A percentile compares a stretch with the other conserved stretches of the same genome.
Conservation (phyloP, 2,113 vertebrate genomes). For the Sciurus niger region DNA sequence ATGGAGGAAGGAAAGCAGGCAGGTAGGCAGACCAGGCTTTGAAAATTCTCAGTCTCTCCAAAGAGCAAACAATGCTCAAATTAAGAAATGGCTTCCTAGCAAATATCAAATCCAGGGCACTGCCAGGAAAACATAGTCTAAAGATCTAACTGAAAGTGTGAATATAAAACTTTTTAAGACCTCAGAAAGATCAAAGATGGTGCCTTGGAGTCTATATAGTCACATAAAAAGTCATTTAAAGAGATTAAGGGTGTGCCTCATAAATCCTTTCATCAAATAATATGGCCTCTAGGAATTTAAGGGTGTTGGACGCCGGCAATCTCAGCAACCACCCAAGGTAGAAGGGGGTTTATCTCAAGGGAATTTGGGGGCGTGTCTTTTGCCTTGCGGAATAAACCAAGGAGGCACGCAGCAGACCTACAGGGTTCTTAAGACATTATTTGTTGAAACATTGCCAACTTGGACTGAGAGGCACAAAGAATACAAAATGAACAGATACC, state of each 20-base stretch:
- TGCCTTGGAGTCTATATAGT: not conserved
- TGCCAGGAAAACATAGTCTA: slow-evolving; percentile 19
- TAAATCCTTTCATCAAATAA: slow-evolving; percentile 37
- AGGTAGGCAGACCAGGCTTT: not conserved
- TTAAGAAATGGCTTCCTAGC: slow-evolving; percentile 42
- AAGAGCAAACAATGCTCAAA: not conserved
- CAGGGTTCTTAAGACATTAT: not conserved
- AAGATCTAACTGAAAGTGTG: slow-evolving; percentile 10
- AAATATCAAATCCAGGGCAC: slow-evolving; percentile 26
- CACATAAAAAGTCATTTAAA: not conserved
- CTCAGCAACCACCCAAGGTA: not conserved
- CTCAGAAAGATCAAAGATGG: not conserved
- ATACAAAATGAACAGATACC: not conserved
- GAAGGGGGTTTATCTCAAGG: not conserved
- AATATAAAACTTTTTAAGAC: slow-evolving; percentile 50
- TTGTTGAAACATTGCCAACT: slow-evolving; percentile 23
- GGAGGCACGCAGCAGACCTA: not conserved
- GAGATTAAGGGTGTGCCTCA: not conserved
- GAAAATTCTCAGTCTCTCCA: slow-evolving; percentile 6
- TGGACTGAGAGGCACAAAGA: not conserved
- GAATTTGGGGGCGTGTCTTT: not conserved
- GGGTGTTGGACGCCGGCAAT: not conserved
- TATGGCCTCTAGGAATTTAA: not conserved
- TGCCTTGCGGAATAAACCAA: not conserved
- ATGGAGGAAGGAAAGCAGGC: not conserved